A percentile compares a stretch with the other conserved stretches of the same genome.
phyloP scores from a whole-genome alignment of 2,888 invertebrate genomes.

The Xylocampa areola region DNA sequence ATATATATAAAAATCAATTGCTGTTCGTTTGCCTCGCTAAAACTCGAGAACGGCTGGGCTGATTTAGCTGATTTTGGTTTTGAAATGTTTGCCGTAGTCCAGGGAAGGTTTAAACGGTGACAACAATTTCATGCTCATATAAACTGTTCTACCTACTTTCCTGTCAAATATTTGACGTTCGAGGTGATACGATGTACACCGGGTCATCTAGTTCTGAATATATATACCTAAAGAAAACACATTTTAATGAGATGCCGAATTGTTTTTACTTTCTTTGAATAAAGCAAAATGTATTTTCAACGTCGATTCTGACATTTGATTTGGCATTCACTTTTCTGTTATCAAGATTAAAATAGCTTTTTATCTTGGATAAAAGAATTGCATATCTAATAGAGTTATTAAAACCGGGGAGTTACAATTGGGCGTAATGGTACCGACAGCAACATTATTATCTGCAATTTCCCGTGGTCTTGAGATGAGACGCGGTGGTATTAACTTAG shows the following conservation, averaged over 20 bases:
- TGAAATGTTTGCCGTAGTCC: too few species aligned
- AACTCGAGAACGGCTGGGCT: too few species aligned
- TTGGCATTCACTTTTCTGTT: constrained; percentile 26
- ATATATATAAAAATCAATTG: too few species aligned
- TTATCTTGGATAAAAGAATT: constrained; percentile 26
- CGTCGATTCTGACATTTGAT: constrained; percentile 13
- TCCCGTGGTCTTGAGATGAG: constrained; percentile 33
- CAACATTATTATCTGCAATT: constrained; percentile 34
- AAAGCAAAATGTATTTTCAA: background rate
- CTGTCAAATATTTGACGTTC: too few species aligned
- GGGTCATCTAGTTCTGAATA: too few species aligned
- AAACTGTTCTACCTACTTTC: too few species aligned
- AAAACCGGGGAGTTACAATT: constrained; percentile 7
- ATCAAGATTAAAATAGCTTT: constrained; percentile 14
- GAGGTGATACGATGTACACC: too few species aligned
- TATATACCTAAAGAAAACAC: too few species aligned
- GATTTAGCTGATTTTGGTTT: too few species aligned
- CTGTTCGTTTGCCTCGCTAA: too few species aligned
- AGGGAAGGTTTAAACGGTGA: too few species aligned
- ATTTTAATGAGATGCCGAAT: constrained; percentile 6
- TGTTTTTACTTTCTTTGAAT: constrained; percentile 21
- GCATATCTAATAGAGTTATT: constrained; percentile 37
- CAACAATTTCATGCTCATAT: too few species aligned
- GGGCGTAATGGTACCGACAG: constrained; percentile 12
- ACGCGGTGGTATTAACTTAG: constrained; percentile 10